phyloP scores from a whole-genome alignment of 1,140 invertebrate genomes.

The Psix sp. region DNA sequence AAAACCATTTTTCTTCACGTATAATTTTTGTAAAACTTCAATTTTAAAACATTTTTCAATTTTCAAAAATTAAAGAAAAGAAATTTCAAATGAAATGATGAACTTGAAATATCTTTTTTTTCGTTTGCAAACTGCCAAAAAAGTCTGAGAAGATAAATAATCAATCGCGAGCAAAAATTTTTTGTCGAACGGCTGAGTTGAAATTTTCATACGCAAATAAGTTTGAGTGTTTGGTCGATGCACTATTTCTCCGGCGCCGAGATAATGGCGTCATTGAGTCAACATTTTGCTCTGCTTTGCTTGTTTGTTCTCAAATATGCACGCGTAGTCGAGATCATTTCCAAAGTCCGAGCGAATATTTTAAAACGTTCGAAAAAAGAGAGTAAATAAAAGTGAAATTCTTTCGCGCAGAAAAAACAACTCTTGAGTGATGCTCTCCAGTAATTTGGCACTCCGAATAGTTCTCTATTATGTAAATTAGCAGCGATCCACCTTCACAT shows the following conservation, averaged over 20 bases:
- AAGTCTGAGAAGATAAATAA: too few relatives aligned
- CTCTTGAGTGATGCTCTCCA: not conserved
- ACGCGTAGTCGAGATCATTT: conserved; percentile 9
- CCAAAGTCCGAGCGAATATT: conserved; percentile 11
- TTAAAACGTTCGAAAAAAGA: conserved; percentile 21
- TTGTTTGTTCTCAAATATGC: conserved; percentile 43
- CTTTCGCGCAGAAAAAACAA: not conserved
- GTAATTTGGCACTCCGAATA: conserved; percentile 13
- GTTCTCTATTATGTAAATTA: conserved; percentile 39
- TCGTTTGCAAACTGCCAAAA: too few relatives aligned
- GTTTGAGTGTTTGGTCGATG: conserved; percentile 36
- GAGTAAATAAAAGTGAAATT: conserved; percentile 1
- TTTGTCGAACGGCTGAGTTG: too few relatives aligned
- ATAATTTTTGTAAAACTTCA: too few relatives aligned
- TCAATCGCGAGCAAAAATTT: too few relatives aligned
- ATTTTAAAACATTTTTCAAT: too few relatives aligned
- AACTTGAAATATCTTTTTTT: too few relatives aligned
- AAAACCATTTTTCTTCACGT: too few relatives aligned
- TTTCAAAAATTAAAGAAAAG: too few relatives aligned
- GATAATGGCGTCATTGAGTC: conserved; percentile 45
- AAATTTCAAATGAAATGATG: too few relatives aligned
- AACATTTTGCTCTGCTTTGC: conserved; percentile 36
- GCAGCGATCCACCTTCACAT: conserved; percentile 1
- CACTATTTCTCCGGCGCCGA: conserved; percentile 40
- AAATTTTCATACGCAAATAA: conserved; percentile 16